These are phyloP conservation scores for Saturnia pavonia DNA, from an alignment of 2,888 invertebrate species.

Conservation along the genomic window DNA sequence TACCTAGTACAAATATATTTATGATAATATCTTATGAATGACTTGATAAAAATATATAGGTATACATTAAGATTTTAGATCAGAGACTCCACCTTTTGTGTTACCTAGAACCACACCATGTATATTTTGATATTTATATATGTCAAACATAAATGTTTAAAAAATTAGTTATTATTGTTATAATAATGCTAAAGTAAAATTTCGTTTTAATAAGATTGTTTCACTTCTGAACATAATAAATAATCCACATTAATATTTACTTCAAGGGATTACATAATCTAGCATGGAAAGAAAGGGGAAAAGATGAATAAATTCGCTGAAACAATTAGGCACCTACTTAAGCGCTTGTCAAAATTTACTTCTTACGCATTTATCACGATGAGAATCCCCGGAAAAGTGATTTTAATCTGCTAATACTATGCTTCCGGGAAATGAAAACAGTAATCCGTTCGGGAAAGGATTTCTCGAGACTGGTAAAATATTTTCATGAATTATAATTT, in stretches of 20 bases:
- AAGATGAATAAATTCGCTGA: neutral
- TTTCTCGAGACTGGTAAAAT: neutral
- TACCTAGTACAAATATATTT: too few relatives aligned
- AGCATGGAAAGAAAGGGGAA: neutral
- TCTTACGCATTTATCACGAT: constrained; percentile 7
- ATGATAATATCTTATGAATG: too few relatives aligned
- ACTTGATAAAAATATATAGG: too few relatives aligned
- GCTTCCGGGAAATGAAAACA: constrained; percentile 11
- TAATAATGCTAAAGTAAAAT: too few relatives aligned
- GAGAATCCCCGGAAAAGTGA: constrained; percentile 13
- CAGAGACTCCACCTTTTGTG: too few relatives aligned
- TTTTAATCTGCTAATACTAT: constrained; percentile 17
- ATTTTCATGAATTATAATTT: neutral
- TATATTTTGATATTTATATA: too few relatives aligned
- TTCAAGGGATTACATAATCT: neutral
- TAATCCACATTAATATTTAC: neutral
- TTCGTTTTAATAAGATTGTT: too few relatives aligned
- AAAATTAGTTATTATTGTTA: too few relatives aligned
- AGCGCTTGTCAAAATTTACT: constrained; percentile 5
- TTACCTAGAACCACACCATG: too few relatives aligned
- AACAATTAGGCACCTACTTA: constrained; percentile 13
- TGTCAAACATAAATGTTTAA: too few relatives aligned
- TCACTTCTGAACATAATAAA: too few relatives aligned
- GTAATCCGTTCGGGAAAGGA: constrained; percentile 12
- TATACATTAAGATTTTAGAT: too few relatives aligned